Evolutionary conservation across 2,113 vertebrate species (phyloP).

Genomic region (Erinaceus europaeus): DNA sequence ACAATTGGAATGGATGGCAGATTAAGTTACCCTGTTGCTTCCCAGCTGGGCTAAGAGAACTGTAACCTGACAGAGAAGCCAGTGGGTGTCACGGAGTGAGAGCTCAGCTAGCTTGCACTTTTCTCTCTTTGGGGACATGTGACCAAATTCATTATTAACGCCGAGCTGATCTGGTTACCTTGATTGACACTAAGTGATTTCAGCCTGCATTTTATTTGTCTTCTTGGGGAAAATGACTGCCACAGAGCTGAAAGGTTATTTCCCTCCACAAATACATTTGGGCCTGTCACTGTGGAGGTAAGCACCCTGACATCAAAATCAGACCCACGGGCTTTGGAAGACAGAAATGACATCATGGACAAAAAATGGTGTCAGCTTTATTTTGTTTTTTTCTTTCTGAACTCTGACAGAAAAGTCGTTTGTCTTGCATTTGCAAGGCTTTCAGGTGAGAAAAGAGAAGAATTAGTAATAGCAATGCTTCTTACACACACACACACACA

Average conservation of each 20-base stretch:
- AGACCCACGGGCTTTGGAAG: slow-evolving; percentile 55
- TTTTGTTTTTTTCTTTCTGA: slow-evolving; percentile 62
- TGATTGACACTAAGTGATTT: slow-evolving; percentile 81
- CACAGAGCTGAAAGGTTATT: slow-evolving; percentile 76
- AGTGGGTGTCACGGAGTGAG: slow-evolving; percentile 70
- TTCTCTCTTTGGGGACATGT: slow-evolving; percentile 57
- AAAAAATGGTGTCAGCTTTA: slow-evolving; percentile 67
- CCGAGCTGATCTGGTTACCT: slow-evolving; percentile 74
- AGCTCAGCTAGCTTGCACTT: slow-evolving; percentile 57
- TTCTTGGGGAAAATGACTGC: slow-evolving; percentile 75
- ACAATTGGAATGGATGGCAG: slow-evolving; percentile 78
- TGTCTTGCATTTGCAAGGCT: slow-evolving; percentile 54
- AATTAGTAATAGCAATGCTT: neutral
- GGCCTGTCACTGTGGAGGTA: slow-evolving; percentile 56
- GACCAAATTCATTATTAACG: slow-evolving; percentile 75
- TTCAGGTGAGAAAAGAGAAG: slow-evolving; percentile 39
- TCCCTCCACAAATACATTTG: slow-evolving; percentile 55
- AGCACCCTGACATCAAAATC: slow-evolving; percentile 66
- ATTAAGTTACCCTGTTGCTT: slow-evolving; percentile 70
- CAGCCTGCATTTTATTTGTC: slow-evolving; percentile 79
- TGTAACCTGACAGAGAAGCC: slow-evolving; percentile 59
- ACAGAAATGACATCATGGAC: slow-evolving; percentile 69
- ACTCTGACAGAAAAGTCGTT: slow-evolving; percentile 57
- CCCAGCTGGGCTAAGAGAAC: slow-evolving; percentile 59
- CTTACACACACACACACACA: neutral